Percentiles rank a stretch among this genome's conserved stretches.
These are phyloP conservation scores for Lanius ludovicianus DNA, from an alignment of 2,113 vertebrate genomes.

Conservation along the genomic window DNA sequence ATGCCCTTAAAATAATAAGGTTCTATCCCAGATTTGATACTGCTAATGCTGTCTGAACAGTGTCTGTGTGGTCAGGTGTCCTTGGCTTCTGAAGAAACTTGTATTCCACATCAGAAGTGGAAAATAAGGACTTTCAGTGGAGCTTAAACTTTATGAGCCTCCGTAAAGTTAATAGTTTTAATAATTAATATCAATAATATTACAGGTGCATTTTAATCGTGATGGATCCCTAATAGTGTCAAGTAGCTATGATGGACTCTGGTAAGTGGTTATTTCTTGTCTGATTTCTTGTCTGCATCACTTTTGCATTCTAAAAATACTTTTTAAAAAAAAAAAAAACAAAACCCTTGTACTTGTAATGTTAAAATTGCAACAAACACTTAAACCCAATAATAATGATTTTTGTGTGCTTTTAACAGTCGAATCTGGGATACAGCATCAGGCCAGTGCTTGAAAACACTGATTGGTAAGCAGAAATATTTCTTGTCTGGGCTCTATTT, in stretches of 20 bases:
- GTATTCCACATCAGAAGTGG: neutral
- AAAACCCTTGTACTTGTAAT: neutral
- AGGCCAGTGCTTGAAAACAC: constrained; percentile 97
- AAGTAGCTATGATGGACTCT: constrained; percentile 97
- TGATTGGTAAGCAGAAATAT: constrained; percentile 85
- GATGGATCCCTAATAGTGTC: constrained; percentile 98
- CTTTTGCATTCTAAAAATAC: neutral
- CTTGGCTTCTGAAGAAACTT: neutral
- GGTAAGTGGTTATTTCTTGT: constrained; percentile 76
- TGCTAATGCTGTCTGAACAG: neutral
- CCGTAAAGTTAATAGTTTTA: rapidly evolving
- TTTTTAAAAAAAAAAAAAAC: neutral
- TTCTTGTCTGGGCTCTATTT: neutral
- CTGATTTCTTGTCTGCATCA: neutral
- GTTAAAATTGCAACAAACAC: neutral
- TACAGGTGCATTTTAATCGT: constrained; percentile 96
- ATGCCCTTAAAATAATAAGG: neutral
- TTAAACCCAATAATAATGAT: neutral
- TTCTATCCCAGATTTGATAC: neutral
- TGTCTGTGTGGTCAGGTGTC: neutral
- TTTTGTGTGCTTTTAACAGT: constrained; percentile 60
- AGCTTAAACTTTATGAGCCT: neutral
- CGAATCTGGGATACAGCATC: constrained; percentile 99
- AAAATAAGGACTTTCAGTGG: neutral
- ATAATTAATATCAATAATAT: neutral